Conservation (phyloP, 2,888 invertebrate genomes). For the Aphidius colemani region DNA sequence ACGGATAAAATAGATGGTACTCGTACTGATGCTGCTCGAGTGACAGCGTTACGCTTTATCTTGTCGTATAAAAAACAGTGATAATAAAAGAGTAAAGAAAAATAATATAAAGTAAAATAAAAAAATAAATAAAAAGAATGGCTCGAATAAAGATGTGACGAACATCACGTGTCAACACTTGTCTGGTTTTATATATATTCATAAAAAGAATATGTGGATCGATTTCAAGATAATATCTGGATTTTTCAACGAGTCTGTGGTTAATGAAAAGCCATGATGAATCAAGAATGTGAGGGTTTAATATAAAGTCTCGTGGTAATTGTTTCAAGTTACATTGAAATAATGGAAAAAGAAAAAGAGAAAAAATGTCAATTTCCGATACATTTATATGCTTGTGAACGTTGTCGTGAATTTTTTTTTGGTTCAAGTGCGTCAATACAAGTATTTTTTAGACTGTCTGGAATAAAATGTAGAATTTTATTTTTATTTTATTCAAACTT, state of each 20-base stretch:
- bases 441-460: not conserved
- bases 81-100: conserved; percentile 12
- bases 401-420: not conserved
- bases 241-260: conserved; percentile 27
- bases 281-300: no score
- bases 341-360: not conserved
- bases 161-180: conserved; percentile 26
- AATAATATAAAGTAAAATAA: conserved; percentile 3
- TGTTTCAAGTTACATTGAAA: not conserved
- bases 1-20: conserved; percentile 3
- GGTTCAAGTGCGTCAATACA: not conserved
- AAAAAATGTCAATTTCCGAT: not conserved
- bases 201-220: conserved; percentile 15
- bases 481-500: not conserved
- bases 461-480: not conserved
- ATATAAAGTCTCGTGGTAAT: no score
- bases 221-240: conserved; percentile 24
- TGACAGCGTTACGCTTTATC: conserved; percentile 30
- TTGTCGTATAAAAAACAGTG: conserved; percentile 21
- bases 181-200: conserved; percentile 19
- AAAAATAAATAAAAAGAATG: conserved; percentile 16
- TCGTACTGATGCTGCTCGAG: conserved; percentile 6
- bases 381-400: not conserved
- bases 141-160: conserved; percentile 5
- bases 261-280: conserved; percentile 2